These are phyloP conservation scores for Phacellophora camtschatica DNA, from an alignment of 30 jellyfish, hydroid and myxozoan genomes.

Conservation along the genomic window DNA sequence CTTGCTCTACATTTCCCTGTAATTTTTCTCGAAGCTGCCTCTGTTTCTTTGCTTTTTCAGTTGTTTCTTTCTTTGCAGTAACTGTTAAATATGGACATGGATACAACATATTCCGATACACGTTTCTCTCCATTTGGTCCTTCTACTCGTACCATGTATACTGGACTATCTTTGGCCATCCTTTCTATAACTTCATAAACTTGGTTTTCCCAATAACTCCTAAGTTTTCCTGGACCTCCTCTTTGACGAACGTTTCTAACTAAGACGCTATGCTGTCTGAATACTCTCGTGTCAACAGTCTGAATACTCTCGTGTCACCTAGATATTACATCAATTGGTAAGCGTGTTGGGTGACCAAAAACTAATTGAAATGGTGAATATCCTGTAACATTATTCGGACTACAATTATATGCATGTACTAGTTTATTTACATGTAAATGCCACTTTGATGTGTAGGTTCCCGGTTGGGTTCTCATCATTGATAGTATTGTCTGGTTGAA, in stretches of 20 bases:
- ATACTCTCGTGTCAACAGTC: too few species aligned
- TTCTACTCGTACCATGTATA: not conserved
- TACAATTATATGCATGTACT: not conserved
- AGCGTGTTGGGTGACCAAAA: not conserved
- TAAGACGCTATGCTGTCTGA: not conserved
- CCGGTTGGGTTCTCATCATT: conserved; percentile 12
- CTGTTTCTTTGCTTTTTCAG: not conserved
- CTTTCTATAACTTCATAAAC: conserved; percentile 4
- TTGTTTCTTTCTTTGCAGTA: not conserved
- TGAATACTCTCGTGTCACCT: too few species aligned
- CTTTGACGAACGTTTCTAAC: not conserved
- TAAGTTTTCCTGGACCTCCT: conserved; percentile 18
- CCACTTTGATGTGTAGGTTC: not conserved
- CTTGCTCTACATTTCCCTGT: not conserved
- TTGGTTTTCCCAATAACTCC: not conserved
- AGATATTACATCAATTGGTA: not conserved
- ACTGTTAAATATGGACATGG: not conserved
- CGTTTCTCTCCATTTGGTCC: not conserved
- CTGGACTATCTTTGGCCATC: conserved; percentile 15
- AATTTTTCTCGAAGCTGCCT: not conserved
- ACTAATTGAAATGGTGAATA: not conserved
- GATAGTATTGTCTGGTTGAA: not conserved
- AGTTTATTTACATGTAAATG: not conserved
- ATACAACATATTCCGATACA: not conserved
- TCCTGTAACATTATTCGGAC: not conserved